Evolutionary conservation across 2,113 vertebrate species (phyloP).

Genomic region (Aegotheles bennettii): DNA sequence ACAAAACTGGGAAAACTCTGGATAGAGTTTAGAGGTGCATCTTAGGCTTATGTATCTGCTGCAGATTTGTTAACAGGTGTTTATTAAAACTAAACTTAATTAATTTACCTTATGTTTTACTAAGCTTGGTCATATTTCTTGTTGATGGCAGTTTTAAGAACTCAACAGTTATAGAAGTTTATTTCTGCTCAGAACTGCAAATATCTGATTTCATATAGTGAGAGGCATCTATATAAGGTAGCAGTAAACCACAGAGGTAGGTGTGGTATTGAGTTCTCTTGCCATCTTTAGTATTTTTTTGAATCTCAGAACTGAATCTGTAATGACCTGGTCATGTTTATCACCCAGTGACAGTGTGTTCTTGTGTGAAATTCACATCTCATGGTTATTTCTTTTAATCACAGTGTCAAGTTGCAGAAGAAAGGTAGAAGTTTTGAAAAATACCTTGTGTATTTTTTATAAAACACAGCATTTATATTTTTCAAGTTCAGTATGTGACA

Average conservation of each 20-base stretch:
- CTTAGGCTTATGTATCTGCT: not conserved
- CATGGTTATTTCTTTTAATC: not conserved
- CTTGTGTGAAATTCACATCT: not conserved
- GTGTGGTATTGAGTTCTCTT: not conserved
- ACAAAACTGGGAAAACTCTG: not conserved
- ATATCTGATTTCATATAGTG: not conserved
- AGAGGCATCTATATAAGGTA: not conserved
- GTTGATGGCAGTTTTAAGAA: not conserved
- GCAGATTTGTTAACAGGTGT: not conserved
- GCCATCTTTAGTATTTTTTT: not conserved
- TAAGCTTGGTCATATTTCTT: not conserved
- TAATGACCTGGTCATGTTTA: not conserved
- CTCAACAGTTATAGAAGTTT: not conserved
- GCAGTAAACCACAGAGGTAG: rapidly evolving
- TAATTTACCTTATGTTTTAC: not conserved
- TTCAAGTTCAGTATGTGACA: not conserved
- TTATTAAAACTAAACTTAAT: not conserved
- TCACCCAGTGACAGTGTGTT: not conserved
- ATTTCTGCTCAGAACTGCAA: not conserved
- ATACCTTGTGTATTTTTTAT: not conserved
- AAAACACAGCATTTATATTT: not conserved
- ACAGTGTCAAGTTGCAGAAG: not conserved
- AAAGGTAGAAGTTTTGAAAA: not conserved
- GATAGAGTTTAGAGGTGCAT: not conserved
- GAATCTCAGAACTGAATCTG: not conserved